Evolutionary conservation across 1,140 invertebrate species (phyloP), one percentile per base, ranked within the genome.

Genomic region (Drosophila trapezifrons): DNA sequence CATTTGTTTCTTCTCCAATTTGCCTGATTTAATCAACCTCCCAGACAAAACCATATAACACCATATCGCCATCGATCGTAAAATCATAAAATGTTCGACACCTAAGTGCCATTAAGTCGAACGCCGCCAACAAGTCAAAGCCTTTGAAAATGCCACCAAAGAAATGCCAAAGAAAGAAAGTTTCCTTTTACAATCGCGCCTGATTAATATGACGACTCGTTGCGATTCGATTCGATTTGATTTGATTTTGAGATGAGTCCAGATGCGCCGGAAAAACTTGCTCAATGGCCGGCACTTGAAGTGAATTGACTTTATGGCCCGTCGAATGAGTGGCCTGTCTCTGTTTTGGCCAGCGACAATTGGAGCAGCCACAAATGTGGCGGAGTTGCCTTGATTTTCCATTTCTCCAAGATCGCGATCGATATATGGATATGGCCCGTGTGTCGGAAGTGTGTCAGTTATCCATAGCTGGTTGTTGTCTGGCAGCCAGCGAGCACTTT

Each of bases 391-490:
- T 70, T 54, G 54, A 43, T 76, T 76, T 67, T 76, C 73, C 71
- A 65, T 87, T 85, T 71, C 76, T 65, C 58, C 58, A 63, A 55
- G 52, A 49, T 66, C 52, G 17, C 49, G 52, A 49, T 66, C 52
- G 17, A 18, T 32, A 76, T 64, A 60, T 78, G 63, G 74, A 56
- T 74, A 77, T 71, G 67, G 62, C 42, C 29, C 32, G 58, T 65
- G 46, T 65, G 85, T 83, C 83, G 83, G 84, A 89, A 87, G 83
- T 87, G 80, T 87, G 83, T 87, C 83, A 86, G 72, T 46, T 45
- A 69, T 56, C 52, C 66, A 42, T 70, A 58, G 43, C 27, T 25
- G 57, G 13, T 20, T 7, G 13, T 51, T 46, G 20, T 45, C 54
- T 37, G 42, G 29, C 62, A 63, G 62, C 65, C 65, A 67, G n/a